phyloP scores from a whole-genome alignment of 2,888 invertebrate species.

The Oxyteleia sp. region DNA sequence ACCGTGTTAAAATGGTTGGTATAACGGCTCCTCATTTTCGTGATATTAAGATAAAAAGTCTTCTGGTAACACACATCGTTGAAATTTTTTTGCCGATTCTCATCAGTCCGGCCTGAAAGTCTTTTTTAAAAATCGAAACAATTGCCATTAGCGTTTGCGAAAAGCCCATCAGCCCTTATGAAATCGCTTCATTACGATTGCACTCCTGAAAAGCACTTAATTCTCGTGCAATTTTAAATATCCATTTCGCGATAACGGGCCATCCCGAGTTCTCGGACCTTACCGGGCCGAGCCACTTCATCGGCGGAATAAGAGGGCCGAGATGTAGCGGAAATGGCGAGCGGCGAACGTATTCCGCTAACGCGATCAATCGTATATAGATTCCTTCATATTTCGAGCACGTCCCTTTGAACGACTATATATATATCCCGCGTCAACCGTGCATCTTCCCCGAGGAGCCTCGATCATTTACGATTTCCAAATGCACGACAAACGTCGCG shows the following conservation, averaged over 20 bases:
- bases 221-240: conserved; percentile 65
- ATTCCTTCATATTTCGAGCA: conserved; percentile 71
- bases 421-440: conserved; percentile 60
- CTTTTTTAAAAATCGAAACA: conserved; percentile 34
- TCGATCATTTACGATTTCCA: conserved; percentile 63
- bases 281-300: conserved; percentile 27
- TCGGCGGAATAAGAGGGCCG: conserved; percentile 56
- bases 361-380: conserved; percentile 69
- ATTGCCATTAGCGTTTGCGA: conserved; percentile 53
- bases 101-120: background rate
- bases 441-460: conserved; percentile 58
- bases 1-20: too few species aligned
- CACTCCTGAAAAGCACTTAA: conserved; percentile 57
- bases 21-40: too few species aligned
- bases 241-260: conserved; percentile 57
- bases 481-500: conserved; percentile 59
- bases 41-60: too few species aligned
- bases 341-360: conserved; percentile 52
- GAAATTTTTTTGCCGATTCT: too few species aligned
- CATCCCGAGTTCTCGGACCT: conserved; percentile 44
- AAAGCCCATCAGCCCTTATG: conserved; percentile 60
- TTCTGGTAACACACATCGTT: too few species aligned
- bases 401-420: conserved; percentile 55
- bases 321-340: conserved; percentile 54
- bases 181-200: conserved; percentile 63